A percentile compares a stretch with the other conserved stretches of the same genome.
Conservation (phyloP, 2,797 vertebrate species). For the Paramormyrops hopkinsi region DNA sequence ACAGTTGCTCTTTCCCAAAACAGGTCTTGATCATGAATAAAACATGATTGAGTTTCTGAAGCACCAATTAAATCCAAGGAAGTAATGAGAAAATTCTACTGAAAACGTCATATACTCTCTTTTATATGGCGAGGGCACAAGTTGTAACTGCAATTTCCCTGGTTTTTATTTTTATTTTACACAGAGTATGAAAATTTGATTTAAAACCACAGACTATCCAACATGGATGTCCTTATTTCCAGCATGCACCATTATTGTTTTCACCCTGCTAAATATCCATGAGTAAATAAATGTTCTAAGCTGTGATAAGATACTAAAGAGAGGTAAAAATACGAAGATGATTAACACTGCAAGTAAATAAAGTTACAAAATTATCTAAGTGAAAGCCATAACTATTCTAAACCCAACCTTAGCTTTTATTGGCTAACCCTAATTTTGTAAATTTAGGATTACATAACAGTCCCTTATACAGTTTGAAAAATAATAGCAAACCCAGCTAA, state of each 20-base stretch:
- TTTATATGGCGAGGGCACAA: background rate
- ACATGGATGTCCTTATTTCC: background rate
- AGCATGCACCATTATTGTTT: background rate
- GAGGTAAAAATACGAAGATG: background rate
- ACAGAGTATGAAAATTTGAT: background rate
- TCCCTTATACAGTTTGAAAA: background rate
- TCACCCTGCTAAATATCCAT: background rate
- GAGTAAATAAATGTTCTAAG: background rate
- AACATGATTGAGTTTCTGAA: background rate
- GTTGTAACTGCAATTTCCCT: background rate
- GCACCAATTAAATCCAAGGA: background rate
- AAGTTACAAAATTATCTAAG: background rate
- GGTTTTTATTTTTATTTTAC: background rate
- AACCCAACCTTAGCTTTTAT: background rate
- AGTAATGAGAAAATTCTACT: background rate
- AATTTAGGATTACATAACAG: background rate
- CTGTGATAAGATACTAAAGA: background rate
- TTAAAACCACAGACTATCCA: background rate
- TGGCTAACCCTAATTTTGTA: background rate
- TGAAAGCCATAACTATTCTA: background rate
- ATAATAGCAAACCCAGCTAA: background rate
- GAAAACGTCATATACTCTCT: background rate
- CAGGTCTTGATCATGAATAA: background rate
- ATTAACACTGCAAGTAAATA: background rate
- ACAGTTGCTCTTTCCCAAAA: background rate